Percentiles rank a stretch among this genome's conserved stretches.
Evolutionary conservation across 2,888 invertebrate species (phyloP).

Genomic region (Drosophila rellima): DNA sequence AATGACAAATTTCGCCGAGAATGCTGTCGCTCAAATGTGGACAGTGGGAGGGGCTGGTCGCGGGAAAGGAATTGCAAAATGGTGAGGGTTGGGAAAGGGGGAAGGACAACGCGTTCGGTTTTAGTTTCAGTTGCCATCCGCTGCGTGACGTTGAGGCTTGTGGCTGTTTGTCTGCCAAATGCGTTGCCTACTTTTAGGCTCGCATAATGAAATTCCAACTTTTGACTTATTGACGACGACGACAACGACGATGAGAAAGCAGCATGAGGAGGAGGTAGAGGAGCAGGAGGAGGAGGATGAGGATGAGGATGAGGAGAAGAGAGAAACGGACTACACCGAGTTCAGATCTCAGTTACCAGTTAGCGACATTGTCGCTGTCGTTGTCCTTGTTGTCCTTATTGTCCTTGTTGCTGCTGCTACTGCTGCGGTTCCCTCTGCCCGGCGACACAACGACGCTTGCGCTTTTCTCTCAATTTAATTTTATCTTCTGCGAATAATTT

Average conservation of each 20-base stretch:
- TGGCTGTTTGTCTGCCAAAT: constrained; percentile 73
- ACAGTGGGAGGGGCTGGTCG: constrained; percentile 31
- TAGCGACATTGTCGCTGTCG: constrained; percentile 41
- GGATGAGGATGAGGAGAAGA: too few relatives aligned
- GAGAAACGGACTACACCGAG: constrained; percentile 23
- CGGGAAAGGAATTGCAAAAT: background rate
- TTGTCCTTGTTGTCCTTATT: constrained; percentile 24
- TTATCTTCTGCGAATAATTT: constrained; percentile 20
- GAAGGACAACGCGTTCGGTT: constrained; percentile 51
- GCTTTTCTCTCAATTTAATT: constrained; percentile 30
- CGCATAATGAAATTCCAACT: constrained; percentile 84
- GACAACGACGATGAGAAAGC: constrained; percentile 32
- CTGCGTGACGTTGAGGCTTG: constrained; percentile 23
- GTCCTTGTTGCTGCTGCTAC: constrained; percentile 31
- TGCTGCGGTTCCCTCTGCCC: constrained; percentile 49
- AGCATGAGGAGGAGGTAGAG: constrained; percentile 21
- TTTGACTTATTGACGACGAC: constrained; percentile 83
- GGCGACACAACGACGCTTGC: constrained; percentile 65
- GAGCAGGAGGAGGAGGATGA: constrained; percentile 17
- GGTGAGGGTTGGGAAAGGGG: constrained; percentile 12
- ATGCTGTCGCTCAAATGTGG: constrained; percentile 59
- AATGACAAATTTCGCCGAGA: constrained; percentile 81
- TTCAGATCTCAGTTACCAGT: constrained; percentile 31
- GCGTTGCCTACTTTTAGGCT: constrained; percentile 80
- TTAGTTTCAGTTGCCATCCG: constrained; percentile 65